These are phyloP conservation scores for Lomographa bimaculata DNA, from an alignment of 2,888 invertebrate genomes.

Conservation along the genomic window DNA sequence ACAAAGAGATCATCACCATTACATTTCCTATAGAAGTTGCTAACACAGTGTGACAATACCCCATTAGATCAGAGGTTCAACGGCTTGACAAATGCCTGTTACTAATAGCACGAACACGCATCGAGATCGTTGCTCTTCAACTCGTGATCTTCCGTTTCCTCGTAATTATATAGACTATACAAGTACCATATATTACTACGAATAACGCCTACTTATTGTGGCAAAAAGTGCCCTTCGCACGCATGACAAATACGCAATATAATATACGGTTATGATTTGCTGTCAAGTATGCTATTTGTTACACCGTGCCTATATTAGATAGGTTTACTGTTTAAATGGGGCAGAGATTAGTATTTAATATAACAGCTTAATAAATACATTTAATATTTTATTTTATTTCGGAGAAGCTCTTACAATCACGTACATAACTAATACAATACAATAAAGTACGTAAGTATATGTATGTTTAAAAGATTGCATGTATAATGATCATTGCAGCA, in stretches of 20 bases:
- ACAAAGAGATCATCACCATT: not conserved
- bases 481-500: too few relatives aligned
- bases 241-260: slow-evolving; percentile 20
- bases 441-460: too few relatives aligned
- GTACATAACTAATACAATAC: too few relatives aligned
- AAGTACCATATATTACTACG: not conserved
- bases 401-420: too few relatives aligned
- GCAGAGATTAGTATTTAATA: too few relatives aligned
- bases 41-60: slow-evolving; percentile 24
- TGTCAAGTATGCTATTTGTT: too few relatives aligned
- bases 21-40: slow-evolving; percentile 13
- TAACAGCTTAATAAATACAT: too few relatives aligned
- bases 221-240: slow-evolving; percentile 53
- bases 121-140: slow-evolving; percentile 49
- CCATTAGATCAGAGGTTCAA: slow-evolving; percentile 27
- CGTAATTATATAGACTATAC: slow-evolving; percentile 13
- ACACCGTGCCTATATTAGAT: too few relatives aligned
- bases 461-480: too few relatives aligned
- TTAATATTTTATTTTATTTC: too few relatives aligned
- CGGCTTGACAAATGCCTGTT: slow-evolving; percentile 44
- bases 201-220: slow-evolving; percentile 27
- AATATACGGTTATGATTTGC: slow-evolving; percentile 6
- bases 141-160: slow-evolving; percentile 58
- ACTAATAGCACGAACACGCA: slow-evolving; percentile 57
- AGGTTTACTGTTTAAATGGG: too few relatives aligned